Evolutionary conservation across 2,113 vertebrate genomes (phyloP), one percentile per base, ranked within the genome.

Genomic region (Equus przewalskii): DNA sequence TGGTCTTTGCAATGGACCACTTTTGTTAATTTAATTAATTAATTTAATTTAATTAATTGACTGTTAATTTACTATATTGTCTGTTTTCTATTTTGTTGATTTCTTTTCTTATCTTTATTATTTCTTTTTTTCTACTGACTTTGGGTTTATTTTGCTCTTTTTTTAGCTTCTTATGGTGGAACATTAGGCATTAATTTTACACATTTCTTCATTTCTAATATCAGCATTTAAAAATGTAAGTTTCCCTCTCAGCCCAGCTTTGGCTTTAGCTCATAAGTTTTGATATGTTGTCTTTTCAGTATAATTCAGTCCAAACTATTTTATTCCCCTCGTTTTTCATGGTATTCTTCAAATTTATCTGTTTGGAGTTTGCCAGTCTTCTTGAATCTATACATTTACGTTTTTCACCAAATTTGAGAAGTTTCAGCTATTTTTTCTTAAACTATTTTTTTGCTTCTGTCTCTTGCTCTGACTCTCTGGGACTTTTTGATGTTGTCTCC

Each of bases 191-290:
- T 10, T 75, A 22, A 54, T 70, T 70, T 79, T 60, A 85, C 13
- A 18, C 85, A 85, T 87, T 91, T 85, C 19, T 89, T 73, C 19
- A 83, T 89, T 85, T 90, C 46, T 73, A 72, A 51, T 56, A 60
- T 60, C 41, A 44, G 11, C 14, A 60, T 90, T 81, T 67, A 75
- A 80, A 81, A 13, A 13, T 41, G 11, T 92, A 72, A 73, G 1
- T 91, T 87, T 87, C 8, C n/a, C 44, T 90, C 46, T 75, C 14
- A 51, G 41, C 64, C 49, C 21, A 49, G 18, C 28, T 70, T 51
- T 64, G 78, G 36, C 60, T 81, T 86, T 76, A 51, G 51, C 15
- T 94, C 44, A 80, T 49, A 58, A 72, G 58, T 79, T 60, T 58
- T 58, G 11, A 28, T 41, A n/a, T 49, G 0, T 79, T 89, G 13